Evolutionary conservation across 2,888 invertebrate genomes (phyloP), one percentile per base, ranked within the genome.

Genomic region (Caenorhabditis parvicauda): DNA sequence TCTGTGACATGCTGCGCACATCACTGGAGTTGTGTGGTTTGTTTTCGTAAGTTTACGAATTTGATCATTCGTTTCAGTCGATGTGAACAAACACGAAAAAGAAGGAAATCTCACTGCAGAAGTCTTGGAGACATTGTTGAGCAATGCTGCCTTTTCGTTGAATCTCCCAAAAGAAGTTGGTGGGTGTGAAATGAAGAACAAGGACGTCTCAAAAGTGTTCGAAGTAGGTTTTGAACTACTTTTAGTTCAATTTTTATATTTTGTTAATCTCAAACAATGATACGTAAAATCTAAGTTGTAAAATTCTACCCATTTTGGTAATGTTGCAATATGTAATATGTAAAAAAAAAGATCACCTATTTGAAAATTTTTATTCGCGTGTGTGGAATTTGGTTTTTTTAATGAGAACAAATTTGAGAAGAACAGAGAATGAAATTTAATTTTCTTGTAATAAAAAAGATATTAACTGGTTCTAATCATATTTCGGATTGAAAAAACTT

Each of bases 101-200:
- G 46, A 42, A 12, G 59, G 53, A 27, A 49, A 43, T 17, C 29
- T 76, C 9, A 54, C 73, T 0, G 39, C 58, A 12, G 59, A 73
- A 55, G 55, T 71, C 1, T 17, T 68, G 5, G 57, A 65, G 19
- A 53, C 67, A 4, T 55, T 78, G 17, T 41, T 59, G n/a, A 64
- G 67, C 27, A 72, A 74, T 50, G 69, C 61, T 7, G 58, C 76
- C 17, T 68, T 54, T 41, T 58, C 65, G 1, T 21, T 68, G 2
- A 59, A 67, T 25, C 59, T 79, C 29, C 72, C 65, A 12, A 61
- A 67, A 17, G 75, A 72, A 6, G 80, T 64, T 49, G 77, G 69
- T n/a, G 79, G 79, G n/a, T 39, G 70, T 22, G 72, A 65, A 17
- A 66, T 80, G 65, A 64, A 61, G n/a, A 59, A 72, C 37, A 80